Evolutionary conservation across 2,113 vertebrate genomes (phyloP), one percentile per base, ranked within the genome.

Genomic region (Pterocles orientalis): DNA sequence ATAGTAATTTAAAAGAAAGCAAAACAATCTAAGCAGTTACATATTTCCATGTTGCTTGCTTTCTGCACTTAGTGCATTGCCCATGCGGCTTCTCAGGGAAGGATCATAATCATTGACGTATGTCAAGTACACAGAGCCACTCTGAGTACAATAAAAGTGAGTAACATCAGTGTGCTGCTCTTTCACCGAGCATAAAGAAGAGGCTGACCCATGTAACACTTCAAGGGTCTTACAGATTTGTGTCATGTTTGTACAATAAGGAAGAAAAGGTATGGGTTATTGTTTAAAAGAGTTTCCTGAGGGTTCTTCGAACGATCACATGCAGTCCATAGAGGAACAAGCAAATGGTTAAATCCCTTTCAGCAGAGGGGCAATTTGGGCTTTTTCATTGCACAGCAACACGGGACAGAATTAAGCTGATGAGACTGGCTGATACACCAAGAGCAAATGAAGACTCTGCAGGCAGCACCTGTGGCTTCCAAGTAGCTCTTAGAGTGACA

Each of bases 121-220:
- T 71, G 64, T 92, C 83, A 78, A 95, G 54, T 86, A 70, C 65
- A 86, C 25, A 71, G 88, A 78, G 86, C 20, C 77, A 76, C 69
- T 92, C 7, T 75, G 57, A 93, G 33, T 69, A 76, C 61, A 89
- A 91, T 61, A 91, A 91, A 95, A 92, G 87, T 60, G 53, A 95
- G 57, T 82, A 94, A 73, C 65, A 92, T 20, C 83, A 88, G 94
- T 92, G 89, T 48, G 60, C 65, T 91, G 83, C 61, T 71, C 81
- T 95, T 95, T 94, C 69, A 78, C 81, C 0, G 0, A 82, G 86
- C 77, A 90, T 88, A 91, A 95, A 96, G 83, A 81, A 88, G 78
- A 86, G 83, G 20, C 68, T 86, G 91, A 95, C 79, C 80, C 88
- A 66, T 83, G 79, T 54, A 80, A 69, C 60, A 64, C 60, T 92